Percentiles rank a stretch among this genome's conserved stretches.
These are phyloP conservation scores for Nothobranchius furzeri DNA, from an alignment of 2,113 vertebrate genomes.

Conservation along the genomic window DNA sequence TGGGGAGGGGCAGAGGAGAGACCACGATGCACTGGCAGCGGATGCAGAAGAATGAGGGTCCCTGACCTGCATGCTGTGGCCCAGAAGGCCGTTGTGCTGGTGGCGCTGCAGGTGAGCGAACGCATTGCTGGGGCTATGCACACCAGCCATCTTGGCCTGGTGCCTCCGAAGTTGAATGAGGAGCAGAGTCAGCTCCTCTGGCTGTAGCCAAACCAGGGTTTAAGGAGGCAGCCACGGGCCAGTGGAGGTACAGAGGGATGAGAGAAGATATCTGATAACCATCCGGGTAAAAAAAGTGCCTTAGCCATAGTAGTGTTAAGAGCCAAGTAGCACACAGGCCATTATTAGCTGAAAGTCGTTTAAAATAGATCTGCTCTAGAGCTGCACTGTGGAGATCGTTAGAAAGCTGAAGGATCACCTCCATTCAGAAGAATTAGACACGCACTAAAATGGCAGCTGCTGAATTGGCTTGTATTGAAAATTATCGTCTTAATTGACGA, in stretches of 20 bases:
- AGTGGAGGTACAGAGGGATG: conserved; percentile 74
- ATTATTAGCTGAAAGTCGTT: conserved; percentile 7
- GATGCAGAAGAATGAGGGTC: conserved; percentile 61
- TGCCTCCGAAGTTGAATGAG: conserved; percentile 96
- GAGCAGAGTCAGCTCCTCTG: conserved; percentile 96
- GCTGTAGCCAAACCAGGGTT: conserved; percentile 86
- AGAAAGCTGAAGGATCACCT: not conserved
- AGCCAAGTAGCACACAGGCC: conserved; percentile 29
- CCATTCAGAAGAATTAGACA: not conserved
- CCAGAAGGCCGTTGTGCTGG: conserved; percentile 87
- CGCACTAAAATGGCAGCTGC: too few relatives aligned
- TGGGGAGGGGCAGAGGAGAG: conserved; percentile 15
- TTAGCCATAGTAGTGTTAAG: conserved; percentile 29
- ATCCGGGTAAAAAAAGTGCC: conserved; percentile 37
- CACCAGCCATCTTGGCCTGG: conserved; percentile 94
- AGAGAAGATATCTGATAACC: conserved; percentile 73
- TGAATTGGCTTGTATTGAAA: too few relatives aligned
- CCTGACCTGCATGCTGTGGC: conserved; percentile 92
- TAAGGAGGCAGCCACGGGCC: conserved; percentile 66
- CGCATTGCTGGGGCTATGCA: conserved; percentile 88
- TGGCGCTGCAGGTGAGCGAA: conserved; percentile 90
- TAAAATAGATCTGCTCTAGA: conserved; percentile 23
- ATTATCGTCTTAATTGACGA: too few relatives aligned
- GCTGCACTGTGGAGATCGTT: conserved; percentile 10
- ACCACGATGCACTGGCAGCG: conserved; percentile 55